Percentiles rank a stretch among this genome's conserved stretches.
phyloP scores from a whole-genome alignment of 2,797 vertebrate genomes.

The Ataeniobius toweri region DNA sequence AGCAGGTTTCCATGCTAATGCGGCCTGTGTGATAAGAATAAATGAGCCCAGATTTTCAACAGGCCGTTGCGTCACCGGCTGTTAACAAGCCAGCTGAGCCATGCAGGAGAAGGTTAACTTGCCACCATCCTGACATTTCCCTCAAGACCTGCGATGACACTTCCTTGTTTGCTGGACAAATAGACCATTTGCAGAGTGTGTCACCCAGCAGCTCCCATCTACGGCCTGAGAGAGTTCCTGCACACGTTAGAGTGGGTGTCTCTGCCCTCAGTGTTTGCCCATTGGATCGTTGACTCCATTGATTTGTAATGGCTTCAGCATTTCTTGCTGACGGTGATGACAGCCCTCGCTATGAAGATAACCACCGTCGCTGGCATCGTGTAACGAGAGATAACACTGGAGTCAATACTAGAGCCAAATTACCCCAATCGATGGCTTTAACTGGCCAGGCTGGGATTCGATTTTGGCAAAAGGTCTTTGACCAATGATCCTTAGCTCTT shows the following conservation, averaged over 20 bases:
- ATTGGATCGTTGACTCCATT: conserved; percentile 54
- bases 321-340: conserved; percentile 46
- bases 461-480: conserved; percentile 49
- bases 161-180: conserved; percentile 65
- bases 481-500: conserved; percentile 44
- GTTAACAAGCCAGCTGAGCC: conserved; percentile 29
- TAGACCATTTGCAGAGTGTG: conserved; percentile 42
- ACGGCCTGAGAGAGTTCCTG: not conserved
- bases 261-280: conserved; percentile 25
- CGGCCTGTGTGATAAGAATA: conserved; percentile 40
- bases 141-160: conserved; percentile 49
- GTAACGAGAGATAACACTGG: conserved; percentile 39
- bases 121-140: conserved; percentile 56
- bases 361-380: conserved; percentile 10
- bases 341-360: conserved; percentile 41
- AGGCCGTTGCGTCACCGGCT: conserved; percentile 29
- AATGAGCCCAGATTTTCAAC: conserved; percentile 70
- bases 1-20: conserved; percentile 41
- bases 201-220: conserved; percentile 49
- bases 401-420: conserved; percentile 49
- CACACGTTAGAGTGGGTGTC: not conserved
- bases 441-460: conserved; percentile 25
- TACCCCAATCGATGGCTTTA: conserved; percentile 42
- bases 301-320: conserved; percentile 50
- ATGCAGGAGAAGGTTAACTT: conserved; percentile 30